These are phyloP conservation scores for Drosophila teissieri DNA, from an alignment of 1,140 invertebrate species.

Conservation along the genomic window DNA sequence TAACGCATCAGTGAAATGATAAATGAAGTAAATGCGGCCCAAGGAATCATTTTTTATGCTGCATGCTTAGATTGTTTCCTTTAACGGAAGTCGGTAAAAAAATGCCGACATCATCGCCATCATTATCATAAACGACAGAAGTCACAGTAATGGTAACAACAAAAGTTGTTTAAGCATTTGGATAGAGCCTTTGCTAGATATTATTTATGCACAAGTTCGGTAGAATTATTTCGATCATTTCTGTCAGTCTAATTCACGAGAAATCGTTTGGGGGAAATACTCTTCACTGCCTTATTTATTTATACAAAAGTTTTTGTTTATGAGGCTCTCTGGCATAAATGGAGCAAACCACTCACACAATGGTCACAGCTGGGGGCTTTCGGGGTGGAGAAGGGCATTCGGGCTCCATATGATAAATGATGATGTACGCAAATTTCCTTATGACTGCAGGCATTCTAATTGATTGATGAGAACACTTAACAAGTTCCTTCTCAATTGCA, in stretches of 20 bases:
- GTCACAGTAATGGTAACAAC: constrained; percentile 33
- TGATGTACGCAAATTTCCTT: constrained; percentile 72
- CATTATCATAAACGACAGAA: constrained; percentile 30
- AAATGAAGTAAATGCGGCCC: constrained; percentile 30
- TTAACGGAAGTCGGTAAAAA: constrained; percentile 45
- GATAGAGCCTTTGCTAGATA: constrained; percentile 23
- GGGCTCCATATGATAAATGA: constrained; percentile 61
- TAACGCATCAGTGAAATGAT: constrained; percentile 17
- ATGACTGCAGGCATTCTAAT: constrained; percentile 59
- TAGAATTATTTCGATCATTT: constrained; percentile 8
- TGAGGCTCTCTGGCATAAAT: constrained; percentile 38
- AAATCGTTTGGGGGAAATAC: constrained; percentile 20
- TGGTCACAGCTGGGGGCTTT: constrained; percentile 53
- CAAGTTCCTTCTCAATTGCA: constrained; percentile 7
- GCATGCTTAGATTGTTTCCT: constrained; percentile 3
- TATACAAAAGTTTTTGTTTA: constrained; percentile 58
- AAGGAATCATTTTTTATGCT: constrained; percentile 29
- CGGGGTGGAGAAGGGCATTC: constrained; percentile 5
- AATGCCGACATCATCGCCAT: constrained; percentile 45
- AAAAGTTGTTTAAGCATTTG: constrained; percentile 14
- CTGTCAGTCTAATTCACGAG: constrained; percentile 11
- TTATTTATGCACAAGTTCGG: constrained; percentile 22
- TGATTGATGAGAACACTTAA: constrained; percentile 53
- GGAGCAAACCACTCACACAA: constrained; percentile 47
- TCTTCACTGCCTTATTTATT: constrained; percentile 43